Evolutionary conservation across 2,888 invertebrate genomes (phyloP).

Genomic region (Agapostemon virescens): DNA sequence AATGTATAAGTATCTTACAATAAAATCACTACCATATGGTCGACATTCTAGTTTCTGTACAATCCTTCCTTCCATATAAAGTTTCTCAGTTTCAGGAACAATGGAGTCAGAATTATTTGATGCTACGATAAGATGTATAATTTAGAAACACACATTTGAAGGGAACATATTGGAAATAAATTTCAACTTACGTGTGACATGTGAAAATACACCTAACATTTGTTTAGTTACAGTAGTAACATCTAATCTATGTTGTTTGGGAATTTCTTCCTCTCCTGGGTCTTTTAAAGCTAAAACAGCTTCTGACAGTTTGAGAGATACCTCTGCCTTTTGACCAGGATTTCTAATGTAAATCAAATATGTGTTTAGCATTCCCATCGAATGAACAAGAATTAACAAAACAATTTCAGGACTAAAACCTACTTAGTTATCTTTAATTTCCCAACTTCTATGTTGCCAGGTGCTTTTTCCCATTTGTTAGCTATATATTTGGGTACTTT

Average conservation of each 20-base stretch:
- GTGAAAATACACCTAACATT: slow-evolving; percentile 95
- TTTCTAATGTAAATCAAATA: slow-evolving; percentile 76
- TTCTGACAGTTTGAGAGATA: slow-evolving; percentile 91
- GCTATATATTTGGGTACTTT: slow-evolving; percentile 98
- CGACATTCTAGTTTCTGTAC: slow-evolving; percentile 97
- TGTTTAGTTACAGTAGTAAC: slow-evolving; percentile 95
- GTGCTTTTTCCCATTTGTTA: slow-evolving; percentile 95
- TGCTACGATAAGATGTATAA: slow-evolving; percentile 79
- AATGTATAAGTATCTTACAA: not conserved
- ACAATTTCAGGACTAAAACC: slow-evolving; percentile 53
- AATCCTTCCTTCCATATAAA: slow-evolving; percentile 95
- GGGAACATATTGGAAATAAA: not conserved
- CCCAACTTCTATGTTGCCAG: slow-evolving; percentile 96
- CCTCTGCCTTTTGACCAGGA: slow-evolving; percentile 91
- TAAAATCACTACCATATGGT: slow-evolving; percentile 84
- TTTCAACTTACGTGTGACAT: slow-evolving; percentile 86
- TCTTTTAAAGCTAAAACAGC: slow-evolving; percentile 90
- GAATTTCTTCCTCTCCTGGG: slow-evolving; percentile 90
- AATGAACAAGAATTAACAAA: slow-evolving; percentile 47
- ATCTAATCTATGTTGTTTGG: slow-evolving; percentile 94
- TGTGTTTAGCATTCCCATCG: not conserved
- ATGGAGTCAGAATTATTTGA: slow-evolving; percentile 84
- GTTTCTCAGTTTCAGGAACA: slow-evolving; percentile 89
- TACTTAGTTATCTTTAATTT: slow-evolving; percentile 93
- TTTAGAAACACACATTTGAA: not conserved